Evolutionary conservation across 2,113 vertebrate genomes (phyloP).

Genomic region (Sitta europaea): DNA sequence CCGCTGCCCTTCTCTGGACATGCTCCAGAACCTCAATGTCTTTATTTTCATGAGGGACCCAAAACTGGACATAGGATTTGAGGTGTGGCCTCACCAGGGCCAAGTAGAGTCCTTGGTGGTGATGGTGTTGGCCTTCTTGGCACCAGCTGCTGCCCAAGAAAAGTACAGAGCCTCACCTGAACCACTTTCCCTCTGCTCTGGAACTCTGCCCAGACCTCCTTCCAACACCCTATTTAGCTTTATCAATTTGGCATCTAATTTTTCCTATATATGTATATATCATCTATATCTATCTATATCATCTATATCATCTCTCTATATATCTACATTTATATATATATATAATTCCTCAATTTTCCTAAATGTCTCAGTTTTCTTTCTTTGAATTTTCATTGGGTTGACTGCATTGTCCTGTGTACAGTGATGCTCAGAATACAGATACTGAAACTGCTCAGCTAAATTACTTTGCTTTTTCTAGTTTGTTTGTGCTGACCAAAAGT

Average conservation of each 20-base stretch:
- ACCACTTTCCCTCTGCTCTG: not conserved
- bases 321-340: no score
- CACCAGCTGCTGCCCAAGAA: not conserved
- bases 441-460: not conserved
- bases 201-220: not conserved
- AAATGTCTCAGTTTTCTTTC: not conserved
- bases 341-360: not conserved
- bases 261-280: no score
- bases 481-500: not conserved
- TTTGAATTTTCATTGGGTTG: not conserved
- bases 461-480: not conserved
- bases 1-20: not conserved
- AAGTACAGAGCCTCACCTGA: not conserved
- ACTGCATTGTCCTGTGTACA: not conserved
- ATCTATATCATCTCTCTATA: not conserved
- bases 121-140: not conserved
- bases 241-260: not conserved
- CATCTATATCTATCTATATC: not conserved
- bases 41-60: not conserved
- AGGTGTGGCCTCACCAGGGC: not conserved
- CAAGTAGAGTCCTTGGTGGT: rapidly evolving
- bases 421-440: not conserved
- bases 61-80: not conserved
- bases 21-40: not conserved
- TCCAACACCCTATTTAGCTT: not conserved